These are phyloP conservation scores for Xestobium rufovillosum DNA, from an alignment of 2,888 invertebrate species.

Conservation along the genomic window DNA sequence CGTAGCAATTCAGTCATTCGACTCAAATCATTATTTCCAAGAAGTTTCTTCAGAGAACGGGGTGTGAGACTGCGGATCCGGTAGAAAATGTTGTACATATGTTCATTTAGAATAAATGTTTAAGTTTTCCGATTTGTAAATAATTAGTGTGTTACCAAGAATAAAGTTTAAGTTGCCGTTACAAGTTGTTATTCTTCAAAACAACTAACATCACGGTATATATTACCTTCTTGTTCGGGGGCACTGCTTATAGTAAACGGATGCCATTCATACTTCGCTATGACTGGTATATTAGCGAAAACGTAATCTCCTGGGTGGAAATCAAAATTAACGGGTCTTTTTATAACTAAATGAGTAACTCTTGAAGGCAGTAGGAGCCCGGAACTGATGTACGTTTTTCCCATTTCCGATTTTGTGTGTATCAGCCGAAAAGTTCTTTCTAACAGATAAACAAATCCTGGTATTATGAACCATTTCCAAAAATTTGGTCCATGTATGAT, in stretches of 20 bases:
- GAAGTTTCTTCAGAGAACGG: too few relatives aligned
- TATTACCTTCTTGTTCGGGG: constrained; percentile 78
- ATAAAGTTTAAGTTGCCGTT: too few relatives aligned
- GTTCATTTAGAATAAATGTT: too few relatives aligned
- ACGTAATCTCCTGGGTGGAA: constrained; percentile 92
- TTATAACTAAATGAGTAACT: constrained; percentile 86
- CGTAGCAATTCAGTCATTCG: too few relatives aligned
- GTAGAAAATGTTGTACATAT: too few relatives aligned
- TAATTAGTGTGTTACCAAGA: too few relatives aligned
- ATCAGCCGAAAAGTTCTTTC: constrained; percentile 63
- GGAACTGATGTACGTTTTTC: constrained; percentile 83
- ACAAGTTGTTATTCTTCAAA: too few relatives aligned
- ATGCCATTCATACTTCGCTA: constrained; percentile 94
- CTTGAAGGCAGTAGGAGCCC: constrained; percentile 80
- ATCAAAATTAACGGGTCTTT: constrained; percentile 75
- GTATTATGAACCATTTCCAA: constrained; percentile 90
- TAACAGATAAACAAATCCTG: constrained; percentile 68
- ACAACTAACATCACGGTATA: too few relatives aligned
- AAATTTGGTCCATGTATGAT: constrained; percentile 87
- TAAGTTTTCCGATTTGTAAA: too few relatives aligned
- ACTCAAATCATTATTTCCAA: too few relatives aligned
- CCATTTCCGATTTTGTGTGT: constrained; percentile 62
- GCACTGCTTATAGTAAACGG: constrained; percentile 95
- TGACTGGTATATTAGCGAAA: constrained; percentile 85
- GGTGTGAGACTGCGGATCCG: too few relatives aligned